These are phyloP conservation scores for Bombus confusus DNA, from an alignment of 1,140 invertebrate species.

Conservation along the genomic window DNA sequence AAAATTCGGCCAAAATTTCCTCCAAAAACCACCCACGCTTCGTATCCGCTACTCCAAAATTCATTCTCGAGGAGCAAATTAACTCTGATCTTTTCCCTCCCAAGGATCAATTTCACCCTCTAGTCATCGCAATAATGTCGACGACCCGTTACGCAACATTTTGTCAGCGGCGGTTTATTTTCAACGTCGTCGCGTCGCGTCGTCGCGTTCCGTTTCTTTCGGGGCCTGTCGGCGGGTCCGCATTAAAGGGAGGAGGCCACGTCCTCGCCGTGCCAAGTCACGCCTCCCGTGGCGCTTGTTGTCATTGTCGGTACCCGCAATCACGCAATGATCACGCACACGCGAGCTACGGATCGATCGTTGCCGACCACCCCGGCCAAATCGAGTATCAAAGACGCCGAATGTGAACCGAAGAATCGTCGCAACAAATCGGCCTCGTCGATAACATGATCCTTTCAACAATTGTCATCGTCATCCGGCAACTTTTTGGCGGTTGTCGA, in stretches of 20 bases:
- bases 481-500: not conserved
- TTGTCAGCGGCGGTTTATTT: constrained; percentile 7
- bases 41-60: not conserved
- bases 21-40: not conserved
- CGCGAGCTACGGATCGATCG: constrained; percentile 59
- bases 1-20: too few relatives aligned
- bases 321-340: constrained; percentile 67
- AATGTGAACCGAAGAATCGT: constrained; percentile 68
- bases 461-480: not conserved
- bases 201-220: constrained; percentile 47
- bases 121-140: constrained; percentile 1
- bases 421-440: constrained; percentile 17
- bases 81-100: too few relatives aligned
- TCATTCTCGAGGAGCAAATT: not conserved
- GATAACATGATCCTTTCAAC: constrained; percentile 21
- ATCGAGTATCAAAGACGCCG: constrained; percentile 68
- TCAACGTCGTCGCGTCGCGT: constrained; percentile 9
- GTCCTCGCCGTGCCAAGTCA: constrained; percentile 76
- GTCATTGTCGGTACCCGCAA: constrained; percentile 79
- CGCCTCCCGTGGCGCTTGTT: constrained; percentile 78
- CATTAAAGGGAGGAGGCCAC: constrained; percentile 51
- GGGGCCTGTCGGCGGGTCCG: constrained; percentile 75
- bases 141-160: constrained; percentile 23
- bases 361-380: constrained; percentile 53
- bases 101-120: not conserved